Evolutionary conservation across 2,888 invertebrate species (phyloP), one percentile per base, ranked within the genome.

Genomic region (Coenonympha arcania): DNA sequence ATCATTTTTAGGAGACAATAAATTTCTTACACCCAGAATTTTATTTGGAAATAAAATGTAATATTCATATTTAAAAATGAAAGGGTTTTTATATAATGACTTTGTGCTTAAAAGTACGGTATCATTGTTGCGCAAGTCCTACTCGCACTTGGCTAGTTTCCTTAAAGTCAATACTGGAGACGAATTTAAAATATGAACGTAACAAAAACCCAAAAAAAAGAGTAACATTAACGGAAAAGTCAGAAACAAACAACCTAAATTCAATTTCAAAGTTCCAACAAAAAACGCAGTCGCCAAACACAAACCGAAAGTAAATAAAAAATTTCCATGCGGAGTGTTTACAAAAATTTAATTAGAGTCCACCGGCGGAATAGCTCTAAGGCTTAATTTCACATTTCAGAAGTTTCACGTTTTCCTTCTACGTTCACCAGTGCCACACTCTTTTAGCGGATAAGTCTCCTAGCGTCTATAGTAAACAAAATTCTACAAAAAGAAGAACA

Each of bases 331-430:
- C 68, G 64, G 58, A 55, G 60, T 71, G 68, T 73, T 71, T 67
- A 65, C 68, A 63, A 62, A 71, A 72, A 74, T 73, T 70, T 75
- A 73, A 78, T 78, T 77, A 74, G 68, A 65, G 57, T 59, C 64
- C 55, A 61, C 66, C 60, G 63, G 59, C 60, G 49, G 60, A 61
- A 58, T 55, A 52, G 57, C 60, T 58, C 51, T 58, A 59, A 62
- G 60, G 60, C 59, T 58, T 64, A 53, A 60, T 62, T 61, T 61
- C 59, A 61, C 61, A 64, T 65, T 68, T 48, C 26, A 20, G 18
- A 15, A 36, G 42, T 36, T 48, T 48, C 13, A 8, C 36, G 34
- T 42, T 41, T 36, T 42, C 8, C 48, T 33, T 48, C 15, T 15
- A 15, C 6, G 33, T 5, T 11, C 11, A 15, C 6, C n/a, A n/a